Base-by-base conservation (phyloP, 1,140 invertebrate species). In the Dendrolimus punctatus region DNA sequence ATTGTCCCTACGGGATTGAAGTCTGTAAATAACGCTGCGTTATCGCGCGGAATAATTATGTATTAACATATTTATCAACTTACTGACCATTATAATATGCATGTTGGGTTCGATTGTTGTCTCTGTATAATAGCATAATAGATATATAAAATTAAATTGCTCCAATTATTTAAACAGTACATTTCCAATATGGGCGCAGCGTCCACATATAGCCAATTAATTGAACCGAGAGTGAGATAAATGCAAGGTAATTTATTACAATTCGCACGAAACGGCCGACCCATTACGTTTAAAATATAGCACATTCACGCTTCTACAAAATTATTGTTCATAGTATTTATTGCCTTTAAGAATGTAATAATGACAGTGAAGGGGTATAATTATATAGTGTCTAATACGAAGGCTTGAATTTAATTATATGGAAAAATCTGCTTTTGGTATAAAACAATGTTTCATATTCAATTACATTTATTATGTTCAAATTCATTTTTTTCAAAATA, bases 251-350 rank as follows among this genome's bases (percentile, higher is more conserved):
- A 78, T 78, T 71, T 71, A 76, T 73, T 71, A 71, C 63, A 62
- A 64, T 75, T 66, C 62, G 63, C 62, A 60, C 57, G 59, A 51
- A 65, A 63, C 64, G 60, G 67, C 61, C 61, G 68, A 46, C 57
- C 71, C 68, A 72, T 78, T 76, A 76, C 67, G 59, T 68, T 73
- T 76, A 72, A 78, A 78, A 74, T 78, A 78, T 78, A 66, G 74
- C 70, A 62, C 63, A 66, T 68, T 76, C 59, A 54, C 62, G 60
- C 64, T 58, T 60, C 52, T 53, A 58, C n/a, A 55, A 60, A 64
- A 57, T 61, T 62, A 64, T 68, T 64, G 63, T 55, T 66, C 53
- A 63, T 58, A 55, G 51, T 40, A 49, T 40, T 23, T 50, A 49
- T 50, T 50, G 41, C 6, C 39, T 43, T 49, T 41, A 36, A 54